Conservation (phyloP, 2,113 vertebrate genomes). For the Cathartes aura region DNA sequence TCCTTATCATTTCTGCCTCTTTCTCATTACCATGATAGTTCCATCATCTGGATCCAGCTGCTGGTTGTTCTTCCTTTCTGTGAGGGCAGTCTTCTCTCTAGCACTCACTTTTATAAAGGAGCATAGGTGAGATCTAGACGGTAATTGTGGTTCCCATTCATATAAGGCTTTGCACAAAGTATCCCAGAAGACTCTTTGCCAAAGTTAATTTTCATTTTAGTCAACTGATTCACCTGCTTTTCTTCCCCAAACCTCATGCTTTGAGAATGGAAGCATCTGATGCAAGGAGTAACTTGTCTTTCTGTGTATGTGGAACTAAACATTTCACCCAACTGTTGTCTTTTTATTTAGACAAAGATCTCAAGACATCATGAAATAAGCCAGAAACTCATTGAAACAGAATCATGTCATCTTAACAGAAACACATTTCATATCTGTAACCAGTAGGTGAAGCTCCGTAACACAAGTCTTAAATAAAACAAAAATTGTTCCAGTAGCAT, state of each 20-base stretch:
- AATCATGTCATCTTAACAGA: neutral
- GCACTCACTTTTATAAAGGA: neutral
- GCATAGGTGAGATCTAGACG: neutral
- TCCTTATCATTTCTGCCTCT: neutral
- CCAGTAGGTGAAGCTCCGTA: neutral
- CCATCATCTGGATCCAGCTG: neutral
- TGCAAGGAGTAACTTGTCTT: neutral
- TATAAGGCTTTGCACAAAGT: neutral
- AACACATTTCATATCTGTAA: neutral
- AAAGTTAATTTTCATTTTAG: neutral
- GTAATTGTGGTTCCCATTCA: neutral
- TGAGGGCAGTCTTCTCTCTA: neutral
- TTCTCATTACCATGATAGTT: neutral
- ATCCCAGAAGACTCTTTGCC: neutral
- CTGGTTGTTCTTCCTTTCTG: neutral
- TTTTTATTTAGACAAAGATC: neutral
- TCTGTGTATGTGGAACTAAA: neutral
- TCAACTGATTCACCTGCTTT: neutral
- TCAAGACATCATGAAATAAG: neutral
- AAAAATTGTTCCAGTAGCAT: neutral
- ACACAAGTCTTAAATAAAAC: constrained; percentile 17
- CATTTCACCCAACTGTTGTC: neutral
- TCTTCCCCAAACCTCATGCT: neutral
- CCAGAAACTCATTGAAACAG: neutral
- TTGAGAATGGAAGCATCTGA: neutral